Conservation (phyloP, 2,888 invertebrate genomes). For the Cynaeus angustus region DNA sequence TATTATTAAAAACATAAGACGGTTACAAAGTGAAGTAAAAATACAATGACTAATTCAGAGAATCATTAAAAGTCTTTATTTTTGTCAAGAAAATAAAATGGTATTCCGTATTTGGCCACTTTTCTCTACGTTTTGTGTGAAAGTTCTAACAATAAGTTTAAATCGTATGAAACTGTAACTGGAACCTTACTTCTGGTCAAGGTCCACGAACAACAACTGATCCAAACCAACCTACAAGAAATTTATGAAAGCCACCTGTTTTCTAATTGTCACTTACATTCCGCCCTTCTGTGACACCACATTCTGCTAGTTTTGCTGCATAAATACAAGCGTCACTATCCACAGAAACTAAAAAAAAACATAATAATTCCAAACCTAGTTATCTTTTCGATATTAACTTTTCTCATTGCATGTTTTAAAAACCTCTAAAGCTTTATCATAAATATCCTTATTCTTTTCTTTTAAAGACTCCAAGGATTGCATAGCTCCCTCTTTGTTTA, state of each 20-base stretch:
- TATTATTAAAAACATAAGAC: no score
- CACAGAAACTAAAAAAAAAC: constrained; percentile 27
- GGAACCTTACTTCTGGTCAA: neutral
- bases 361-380: constrained; percentile 1
- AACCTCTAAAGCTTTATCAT: constrained; percentile 49
- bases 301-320: constrained; percentile 41
- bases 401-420: constrained; percentile 38
- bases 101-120: no score
- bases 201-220: neutral
- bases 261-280: constrained; percentile 6
- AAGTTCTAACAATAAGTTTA: no score
- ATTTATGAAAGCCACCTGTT: neutral
- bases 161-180: no score
- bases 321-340: constrained; percentile 47
- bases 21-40: no score
- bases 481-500: constrained; percentile 39
- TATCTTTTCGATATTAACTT: neutral
- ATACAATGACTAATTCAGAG: no score
- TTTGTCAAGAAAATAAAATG: no score
- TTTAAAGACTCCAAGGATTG: constrained; percentile 40
- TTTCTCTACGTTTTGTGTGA: no score
- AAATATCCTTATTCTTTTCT: constrained; percentile 43
- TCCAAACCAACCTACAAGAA: neutral
- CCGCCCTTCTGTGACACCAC: constrained; percentile 34
- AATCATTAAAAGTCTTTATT: no score